These are phyloP conservation scores for Synergus japonicus DNA, from an alignment of 2,888 invertebrate genomes.

Conservation along the genomic window DNA sequence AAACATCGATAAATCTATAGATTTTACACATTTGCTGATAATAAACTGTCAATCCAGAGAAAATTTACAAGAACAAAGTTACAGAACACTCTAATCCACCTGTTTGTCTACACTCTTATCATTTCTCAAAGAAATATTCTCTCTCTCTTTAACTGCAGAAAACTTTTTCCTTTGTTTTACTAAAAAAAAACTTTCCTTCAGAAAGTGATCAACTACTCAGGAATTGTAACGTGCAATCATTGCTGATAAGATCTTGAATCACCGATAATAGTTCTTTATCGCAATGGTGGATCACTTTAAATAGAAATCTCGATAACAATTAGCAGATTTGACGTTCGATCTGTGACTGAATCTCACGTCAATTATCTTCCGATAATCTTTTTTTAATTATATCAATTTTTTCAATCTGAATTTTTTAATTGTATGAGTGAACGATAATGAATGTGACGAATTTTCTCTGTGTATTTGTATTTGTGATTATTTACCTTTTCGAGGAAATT, in stretches of 20 bases:
- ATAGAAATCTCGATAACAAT: conserved; percentile 16
- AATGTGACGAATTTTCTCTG: background rate
- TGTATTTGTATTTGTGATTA: conserved; percentile 10
- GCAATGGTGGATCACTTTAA: conserved; percentile 10
- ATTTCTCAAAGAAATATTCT: background rate
- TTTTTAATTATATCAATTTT: background rate
- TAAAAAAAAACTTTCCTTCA: background rate
- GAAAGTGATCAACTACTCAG: background rate
- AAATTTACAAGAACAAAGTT: background rate
- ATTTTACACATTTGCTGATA: background rate
- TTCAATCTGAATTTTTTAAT: background rate
- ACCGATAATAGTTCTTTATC: conserved; percentile 34
- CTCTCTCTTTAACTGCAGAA: background rate
- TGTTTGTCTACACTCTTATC: conserved; percentile 2
- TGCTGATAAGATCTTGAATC: conserved; percentile 22
- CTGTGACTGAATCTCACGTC: background rate
- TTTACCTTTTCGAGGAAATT: conserved; percentile 53
- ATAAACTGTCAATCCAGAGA: background rate
- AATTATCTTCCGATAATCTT: background rate
- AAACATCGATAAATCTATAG: too few species aligned
- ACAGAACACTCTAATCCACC: background rate
- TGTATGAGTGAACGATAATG: conserved; percentile 4
- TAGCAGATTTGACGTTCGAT: background rate
- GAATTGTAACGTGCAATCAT: conserved; percentile 6
- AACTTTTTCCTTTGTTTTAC: background rate